Percentiles rank a stretch among this genome's conserved stretches.
Evolutionary conservation across 2,113 vertebrate genomes (phyloP).

Genomic region (Himantopus leucocephalus): DNA sequence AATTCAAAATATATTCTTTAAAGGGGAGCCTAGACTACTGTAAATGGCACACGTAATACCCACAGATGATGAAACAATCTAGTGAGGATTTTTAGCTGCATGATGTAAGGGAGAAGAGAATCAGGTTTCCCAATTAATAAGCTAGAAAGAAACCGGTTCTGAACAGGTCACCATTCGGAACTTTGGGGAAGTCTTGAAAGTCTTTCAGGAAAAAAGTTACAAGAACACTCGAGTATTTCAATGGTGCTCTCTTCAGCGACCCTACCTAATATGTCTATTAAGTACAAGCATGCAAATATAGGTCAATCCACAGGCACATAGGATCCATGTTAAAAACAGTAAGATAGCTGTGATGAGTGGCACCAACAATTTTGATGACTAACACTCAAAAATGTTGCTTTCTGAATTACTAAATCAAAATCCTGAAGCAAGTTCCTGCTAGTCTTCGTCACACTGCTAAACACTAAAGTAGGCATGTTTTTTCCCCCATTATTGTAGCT

Average conservation of each 20-base stretch:
- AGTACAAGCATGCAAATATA: slow-evolving; percentile 84
- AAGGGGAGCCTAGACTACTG: slow-evolving; percentile 62
- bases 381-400: slow-evolving; percentile 75
- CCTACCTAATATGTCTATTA: slow-evolving; percentile 78
- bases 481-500: slow-evolving; percentile 79
- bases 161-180: slow-evolving; percentile 72
- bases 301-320: slow-evolving; percentile 82
- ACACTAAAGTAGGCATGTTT: slow-evolving; percentile 77
- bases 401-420: slow-evolving; percentile 76
- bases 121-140: slow-evolving; percentile 37
- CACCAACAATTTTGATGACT: slow-evolving; percentile 74
- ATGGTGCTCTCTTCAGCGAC: slow-evolving; percentile 76
- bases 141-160: slow-evolving; percentile 63
- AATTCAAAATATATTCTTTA: slow-evolving; percentile 39
- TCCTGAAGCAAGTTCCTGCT: slow-evolving; percentile 80
- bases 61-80: slow-evolving; percentile 47
- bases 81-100: slow-evolving; percentile 23
- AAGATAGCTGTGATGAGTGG: slow-evolving; percentile 79
- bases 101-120: slow-evolving; percentile 9
- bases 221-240: slow-evolving; percentile 68
- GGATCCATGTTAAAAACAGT: slow-evolving; percentile 78
- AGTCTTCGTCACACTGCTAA: slow-evolving; percentile 79
- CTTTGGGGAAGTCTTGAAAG: slow-evolving; percentile 64
- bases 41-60: slow-evolving; percentile 58
- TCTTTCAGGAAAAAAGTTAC: slow-evolving; percentile 50